phyloP scores from a whole-genome alignment of 2,113 vertebrate genomes.

The Mobula birostris region DNA sequence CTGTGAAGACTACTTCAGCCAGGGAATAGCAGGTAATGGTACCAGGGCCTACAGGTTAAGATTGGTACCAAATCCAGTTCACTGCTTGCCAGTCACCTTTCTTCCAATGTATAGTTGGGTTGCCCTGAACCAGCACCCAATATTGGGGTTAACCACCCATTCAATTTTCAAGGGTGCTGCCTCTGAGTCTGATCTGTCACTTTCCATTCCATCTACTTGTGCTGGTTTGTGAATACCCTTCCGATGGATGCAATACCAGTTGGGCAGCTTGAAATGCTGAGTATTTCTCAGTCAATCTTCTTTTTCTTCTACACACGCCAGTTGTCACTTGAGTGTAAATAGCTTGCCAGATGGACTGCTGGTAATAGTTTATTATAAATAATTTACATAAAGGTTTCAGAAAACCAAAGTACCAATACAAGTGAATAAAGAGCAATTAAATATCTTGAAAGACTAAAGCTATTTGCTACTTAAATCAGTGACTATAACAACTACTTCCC shows the following conservation, averaged over 20 bases:
- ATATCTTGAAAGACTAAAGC: not conserved
- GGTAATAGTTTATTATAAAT: not conserved
- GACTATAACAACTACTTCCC: not conserved
- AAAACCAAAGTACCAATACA: not conserved
- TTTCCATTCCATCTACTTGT: not conserved
- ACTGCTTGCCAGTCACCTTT: not conserved
- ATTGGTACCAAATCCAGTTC: not conserved
- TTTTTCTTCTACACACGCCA: not conserved
- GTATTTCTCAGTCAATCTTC: not conserved
- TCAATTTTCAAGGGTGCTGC: not conserved
- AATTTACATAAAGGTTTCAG: not conserved
- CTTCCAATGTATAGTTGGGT: not conserved
- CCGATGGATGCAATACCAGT: not conserved
- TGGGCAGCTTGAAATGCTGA: not conserved
- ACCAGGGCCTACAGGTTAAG: not conserved
- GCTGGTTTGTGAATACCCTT: not conserved
- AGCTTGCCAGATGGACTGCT: not conserved
- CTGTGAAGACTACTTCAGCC: not conserved
- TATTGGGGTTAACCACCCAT: not conserved
- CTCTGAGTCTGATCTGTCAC: not conserved
- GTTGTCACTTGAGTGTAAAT: not conserved
- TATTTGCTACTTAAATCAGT: not conserved
- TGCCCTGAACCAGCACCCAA: not conserved
- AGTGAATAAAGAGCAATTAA: not conserved
- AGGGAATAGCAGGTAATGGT: not conserved